Evolutionary conservation across 2,888 invertebrate genomes (phyloP), one percentile per base, ranked within the genome.

Genomic region (Nematopogon swammerdamellus): DNA sequence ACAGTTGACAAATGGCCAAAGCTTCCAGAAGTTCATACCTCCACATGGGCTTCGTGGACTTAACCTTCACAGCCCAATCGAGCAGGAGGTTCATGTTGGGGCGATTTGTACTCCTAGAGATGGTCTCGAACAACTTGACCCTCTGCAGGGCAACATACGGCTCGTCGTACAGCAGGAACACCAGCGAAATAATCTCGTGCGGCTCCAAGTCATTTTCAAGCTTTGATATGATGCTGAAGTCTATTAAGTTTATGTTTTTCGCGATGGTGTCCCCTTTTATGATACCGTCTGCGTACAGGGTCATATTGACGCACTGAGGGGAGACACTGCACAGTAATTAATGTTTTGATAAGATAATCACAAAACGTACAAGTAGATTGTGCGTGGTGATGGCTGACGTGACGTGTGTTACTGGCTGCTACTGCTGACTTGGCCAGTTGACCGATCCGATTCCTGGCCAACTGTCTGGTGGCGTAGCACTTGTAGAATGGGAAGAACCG

Each of bases 21-120:
- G 74, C 74, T 60, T 79, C 79, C n/a, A 79, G 52, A 50, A 79
- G 71, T 56, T 76, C 69, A 51, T 71, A 61, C 56, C 61, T 69
- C 77, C 79, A 79, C 17, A 63, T 64, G 1, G 64, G 52, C 20
- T 44, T 44, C 2, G 59, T 62, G 2, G 60, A 54, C 43, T 73
- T 72, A 2, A 68, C 66, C 44, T 65, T 60, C 5, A 63, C 57
- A 2, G 67, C 72, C 79, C 79, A 79, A 16, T 77, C 70, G 42
- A 64, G 67, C 2, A 79, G 57, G 48, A 77, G 59, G 54, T 71
- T 68, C 19, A 70, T 55, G 44, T 65, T 66, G 18, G 59, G 63
- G 2, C 58, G 57, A 4, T 60, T 55, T n/a, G 58, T 51, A 52
- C 71, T 72, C 51, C 60, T 66, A 2, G 64, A 63, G 18, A 73